Evolutionary conservation across 1,140 invertebrate species (phyloP).

Genomic region (Globodera ellingtonae): DNA sequence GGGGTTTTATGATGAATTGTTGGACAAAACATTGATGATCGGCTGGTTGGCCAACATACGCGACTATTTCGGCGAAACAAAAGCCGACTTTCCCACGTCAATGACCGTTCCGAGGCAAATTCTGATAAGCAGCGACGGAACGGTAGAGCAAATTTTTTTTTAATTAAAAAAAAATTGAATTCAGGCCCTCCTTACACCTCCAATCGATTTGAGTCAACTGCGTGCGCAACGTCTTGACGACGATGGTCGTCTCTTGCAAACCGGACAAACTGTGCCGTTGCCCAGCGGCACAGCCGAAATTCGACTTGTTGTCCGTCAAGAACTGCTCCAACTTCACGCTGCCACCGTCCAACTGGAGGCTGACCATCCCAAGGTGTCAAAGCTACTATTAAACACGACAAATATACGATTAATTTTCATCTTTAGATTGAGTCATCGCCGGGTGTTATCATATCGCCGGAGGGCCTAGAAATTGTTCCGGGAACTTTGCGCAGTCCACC

Average conservation of each 20-base stretch:
- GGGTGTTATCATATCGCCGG: slow-evolving; percentile 9
- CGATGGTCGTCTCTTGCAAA: not conserved
- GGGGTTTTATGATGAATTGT: slow-evolving; percentile 14
- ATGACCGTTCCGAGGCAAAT: slow-evolving; percentile 30
- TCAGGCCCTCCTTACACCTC: slow-evolving; percentile 18
- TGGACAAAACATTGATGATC: slow-evolving; percentile 19
- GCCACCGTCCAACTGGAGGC: slow-evolving; percentile 4
- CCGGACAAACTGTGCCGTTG: slow-evolving; percentile 16
- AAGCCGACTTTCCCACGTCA: slow-evolving; percentile 23
- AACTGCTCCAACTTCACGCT: not conserved
- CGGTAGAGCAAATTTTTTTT: not conserved
- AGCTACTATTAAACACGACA: not conserved
- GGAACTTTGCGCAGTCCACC: slow-evolving; percentile 8
- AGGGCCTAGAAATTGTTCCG: slow-evolving; percentile 30
- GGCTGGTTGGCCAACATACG: slow-evolving; percentile 29
- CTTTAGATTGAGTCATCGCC: slow-evolving; percentile 2
- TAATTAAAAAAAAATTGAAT: not conserved
- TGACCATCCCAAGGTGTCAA: not conserved
- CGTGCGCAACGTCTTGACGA: slow-evolving; percentile 7
- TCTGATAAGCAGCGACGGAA: slow-evolving; percentile 13
- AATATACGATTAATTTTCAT: not conserved
- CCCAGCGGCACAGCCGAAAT: slow-evolving; percentile 35
- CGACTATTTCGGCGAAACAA: slow-evolving; percentile 17
- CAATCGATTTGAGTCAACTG: slow-evolving; percentile 17
- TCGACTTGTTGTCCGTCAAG: slow-evolving; percentile 2